Conservation (phyloP, 2,113 vertebrate species). For the Tauraco erythrolophus region DNA sequence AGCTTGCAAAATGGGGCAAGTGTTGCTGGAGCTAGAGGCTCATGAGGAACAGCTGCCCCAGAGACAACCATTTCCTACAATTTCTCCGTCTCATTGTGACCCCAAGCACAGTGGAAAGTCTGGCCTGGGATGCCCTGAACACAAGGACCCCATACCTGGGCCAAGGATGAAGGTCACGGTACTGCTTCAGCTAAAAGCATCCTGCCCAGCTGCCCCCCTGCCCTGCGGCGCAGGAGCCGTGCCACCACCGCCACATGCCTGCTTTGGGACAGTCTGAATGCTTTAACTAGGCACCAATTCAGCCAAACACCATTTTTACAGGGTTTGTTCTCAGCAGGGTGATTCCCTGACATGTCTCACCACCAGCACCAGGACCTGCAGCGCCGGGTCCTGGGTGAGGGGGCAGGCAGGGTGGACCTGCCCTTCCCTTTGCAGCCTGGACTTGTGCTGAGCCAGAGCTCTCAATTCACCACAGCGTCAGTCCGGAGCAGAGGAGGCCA, state of each 20-base stretch:
- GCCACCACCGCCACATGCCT: background rate
- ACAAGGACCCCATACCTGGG: background rate
- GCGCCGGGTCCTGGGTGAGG: rapidly evolving
- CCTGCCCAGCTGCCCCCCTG: background rate
- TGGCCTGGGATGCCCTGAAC: background rate
- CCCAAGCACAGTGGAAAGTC: background rate
- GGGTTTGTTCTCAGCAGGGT: background rate
- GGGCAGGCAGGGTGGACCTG: background rate
- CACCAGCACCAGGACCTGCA: background rate
- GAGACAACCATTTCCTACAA: background rate
- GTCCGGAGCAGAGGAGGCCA: background rate
- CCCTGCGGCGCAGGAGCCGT: background rate
- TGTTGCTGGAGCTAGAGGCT: background rate
- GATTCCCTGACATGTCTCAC: background rate
- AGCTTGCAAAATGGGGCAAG: background rate
- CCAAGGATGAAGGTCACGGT: background rate
- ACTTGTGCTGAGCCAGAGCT: rapidly evolving
- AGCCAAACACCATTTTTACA: background rate
- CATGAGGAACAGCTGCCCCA: background rate
- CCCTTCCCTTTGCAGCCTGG: background rate
- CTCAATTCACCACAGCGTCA: background rate
- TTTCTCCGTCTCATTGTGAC: background rate
- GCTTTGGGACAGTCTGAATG: background rate
- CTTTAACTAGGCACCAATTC: background rate
- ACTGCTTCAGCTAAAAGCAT: background rate